Evolutionary conservation across 2,888 invertebrate genomes (phyloP), one percentile per base, ranked within the genome.

Genomic region (Amblyteles armatorius): DNA sequence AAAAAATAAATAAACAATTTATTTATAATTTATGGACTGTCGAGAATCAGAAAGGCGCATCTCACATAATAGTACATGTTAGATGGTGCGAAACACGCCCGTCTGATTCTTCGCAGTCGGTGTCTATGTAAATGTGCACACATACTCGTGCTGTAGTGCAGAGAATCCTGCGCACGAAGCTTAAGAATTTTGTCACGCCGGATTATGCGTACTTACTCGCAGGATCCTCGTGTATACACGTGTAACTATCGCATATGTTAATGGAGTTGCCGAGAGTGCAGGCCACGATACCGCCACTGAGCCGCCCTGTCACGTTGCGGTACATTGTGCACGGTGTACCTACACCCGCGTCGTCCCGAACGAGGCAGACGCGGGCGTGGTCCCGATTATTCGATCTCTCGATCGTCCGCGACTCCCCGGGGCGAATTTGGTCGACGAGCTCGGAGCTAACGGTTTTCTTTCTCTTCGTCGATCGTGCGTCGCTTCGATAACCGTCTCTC

Each of bases 101-200:
- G n/a, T 55, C 3, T 29, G 40, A 63, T 65, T 57, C 13, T 48
- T 13, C 16, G 16, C 44, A 48, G 13, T 16, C 13, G 44, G 44
- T 16, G 5, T 48, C 33, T 22, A 16, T 26, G 19, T 57, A 11
- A 33, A 48, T 73, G 9, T 67, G 33, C 22, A 40, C 40, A 33
- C 29, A 22, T 60, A 13, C 26, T 13, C 44, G 6, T 72, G 19
- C 22, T n/a, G 1, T 16, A 19, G 55, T n/a, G 29, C n/a, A 57
- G 65, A n/a, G 65, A 69, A 57, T 33, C 16, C 36, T 57, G 69
- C 36, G 65, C 63, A 9, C 33, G 60, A 67, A 55, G 44, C 78
- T 60, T 19, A 55, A 73, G 74, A 71, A 79, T 84, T 81, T 82
- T 79, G 68, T 79, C 69, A 79, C 50, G 60, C 48, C 33, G 63